A percentile compares a stretch with the other conserved stretches of the same genome.
These are phyloP conservation scores for Protobothrops flavoviridis DNA, from an alignment of 2,113 vertebrate genomes.

Conservation along the genomic window DNA sequence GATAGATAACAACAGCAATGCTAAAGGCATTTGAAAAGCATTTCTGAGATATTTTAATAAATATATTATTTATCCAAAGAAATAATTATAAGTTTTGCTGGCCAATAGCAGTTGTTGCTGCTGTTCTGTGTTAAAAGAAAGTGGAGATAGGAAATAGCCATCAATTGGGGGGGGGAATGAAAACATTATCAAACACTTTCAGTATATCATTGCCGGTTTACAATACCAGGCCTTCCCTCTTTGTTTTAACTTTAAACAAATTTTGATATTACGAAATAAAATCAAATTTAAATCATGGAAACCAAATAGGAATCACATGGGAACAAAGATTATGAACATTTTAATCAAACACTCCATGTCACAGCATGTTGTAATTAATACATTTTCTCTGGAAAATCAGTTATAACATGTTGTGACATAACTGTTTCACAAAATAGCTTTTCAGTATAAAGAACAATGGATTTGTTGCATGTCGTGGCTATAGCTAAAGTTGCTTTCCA, in stretches of 20 bases:
- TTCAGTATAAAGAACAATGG: slow-evolving; percentile 60
- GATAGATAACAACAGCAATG: slow-evolving; percentile 25
- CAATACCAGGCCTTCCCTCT: background rate
- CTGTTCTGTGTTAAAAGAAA: slow-evolving; percentile 33
- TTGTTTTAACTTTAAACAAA: background rate
- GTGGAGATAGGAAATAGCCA: background rate
- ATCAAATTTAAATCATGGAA: background rate
- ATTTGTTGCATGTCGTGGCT: slow-evolving; percentile 57
- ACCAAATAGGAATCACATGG: background rate
- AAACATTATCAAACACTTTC: slow-evolving; percentile 7
- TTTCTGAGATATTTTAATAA: slow-evolving; percentile 41
- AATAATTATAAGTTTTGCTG: slow-evolving; percentile 51
- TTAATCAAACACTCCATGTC: background rate
- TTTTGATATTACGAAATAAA: background rate
- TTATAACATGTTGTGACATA: slow-evolving; percentile 15
- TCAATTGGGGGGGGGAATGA: background rate
- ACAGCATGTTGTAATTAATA: background rate
- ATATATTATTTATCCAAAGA: slow-evolving; percentile 22
- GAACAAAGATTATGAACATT: background rate
- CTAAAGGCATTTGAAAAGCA: slow-evolving; percentile 32
- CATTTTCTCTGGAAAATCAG: background rate
- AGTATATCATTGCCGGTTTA: background rate
- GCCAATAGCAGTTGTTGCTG: slow-evolving; percentile 34
- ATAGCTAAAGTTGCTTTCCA: slow-evolving; percentile 60
- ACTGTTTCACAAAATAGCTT: slow-evolving; percentile 53